Conservation (phyloP, 2,888 invertebrate genomes). For the Leptarthrus brevirostris region DNA sequence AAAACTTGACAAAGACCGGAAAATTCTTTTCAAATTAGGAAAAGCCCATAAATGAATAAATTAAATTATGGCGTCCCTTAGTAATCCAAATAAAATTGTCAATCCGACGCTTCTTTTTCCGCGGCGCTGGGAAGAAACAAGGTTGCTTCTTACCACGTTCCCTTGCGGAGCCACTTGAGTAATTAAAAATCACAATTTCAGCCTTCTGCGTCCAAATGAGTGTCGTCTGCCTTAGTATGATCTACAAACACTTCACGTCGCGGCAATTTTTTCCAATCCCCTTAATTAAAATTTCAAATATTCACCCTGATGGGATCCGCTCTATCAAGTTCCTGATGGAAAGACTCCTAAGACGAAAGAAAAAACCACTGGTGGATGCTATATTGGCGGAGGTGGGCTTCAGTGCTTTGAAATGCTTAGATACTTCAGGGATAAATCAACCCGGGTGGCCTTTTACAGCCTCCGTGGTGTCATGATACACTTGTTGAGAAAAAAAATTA, state of each 20-base stretch:
- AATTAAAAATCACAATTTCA: slow-evolving; percentile 49
- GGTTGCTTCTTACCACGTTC: neutral
- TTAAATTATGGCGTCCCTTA: slow-evolving; percentile 39
- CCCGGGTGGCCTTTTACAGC: slow-evolving; percentile 23
- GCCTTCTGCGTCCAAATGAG: slow-evolving; percentile 22
- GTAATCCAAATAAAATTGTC: slow-evolving; percentile 43
- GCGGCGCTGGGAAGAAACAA: neutral
- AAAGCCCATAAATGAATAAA: slow-evolving; percentile 46
- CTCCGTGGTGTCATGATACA: slow-evolving; percentile 18
- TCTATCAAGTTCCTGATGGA: neutral
- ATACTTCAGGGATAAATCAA: slow-evolving; percentile 16
- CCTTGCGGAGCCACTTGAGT: slow-evolving; percentile 34
- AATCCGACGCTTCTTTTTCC: neutral
- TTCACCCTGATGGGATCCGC: slow-evolving; percentile 44
- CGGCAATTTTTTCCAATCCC: slow-evolving; percentile 45
- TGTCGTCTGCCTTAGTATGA: slow-evolving; percentile 31
- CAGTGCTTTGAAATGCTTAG: neutral
- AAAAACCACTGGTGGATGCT: neutral
- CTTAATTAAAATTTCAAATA: slow-evolving; percentile 50
- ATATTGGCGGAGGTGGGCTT: neutral
- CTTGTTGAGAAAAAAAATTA: neutral
- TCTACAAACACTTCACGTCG: slow-evolving; percentile 46
- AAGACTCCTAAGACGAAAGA: neutral
- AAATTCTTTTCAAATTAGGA: slow-evolving; percentile 43
- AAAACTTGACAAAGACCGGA: neutral